Base-by-base conservation (phyloP, 2,888 invertebrate genomes). In the Pasiphila rectangulata region DNA sequence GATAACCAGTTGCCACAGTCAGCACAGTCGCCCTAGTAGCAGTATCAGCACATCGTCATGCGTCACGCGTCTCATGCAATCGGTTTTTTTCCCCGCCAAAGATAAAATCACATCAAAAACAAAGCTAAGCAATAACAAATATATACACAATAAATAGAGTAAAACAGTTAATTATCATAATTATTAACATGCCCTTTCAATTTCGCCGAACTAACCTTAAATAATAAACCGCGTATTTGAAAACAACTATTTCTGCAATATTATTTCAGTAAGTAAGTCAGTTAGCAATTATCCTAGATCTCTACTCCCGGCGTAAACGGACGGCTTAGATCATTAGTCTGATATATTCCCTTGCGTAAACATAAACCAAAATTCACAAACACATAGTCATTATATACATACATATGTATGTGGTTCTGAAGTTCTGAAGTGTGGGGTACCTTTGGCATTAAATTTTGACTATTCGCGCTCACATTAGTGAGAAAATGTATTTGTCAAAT, bases 251-350 rank as follows among this genome's bases (percentile, higher is more conserved):
- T 16, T 7, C 34, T 12, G 21, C 4, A 17, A 30, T 24, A 30
- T 17, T 32, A 32, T 24, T 49, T 32, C 40, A 45, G 32, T 25
- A 41, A 13, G 37, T 43, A 41, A 13, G 37, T 43, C 42, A 29
- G 39, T 30, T 6, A 32, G 25, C 41, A 27, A 44, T 45, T 38
- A 44, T 52, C 41, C 47, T 37, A 45, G 40, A 45, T 45, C 34
- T 47, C 16, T 45, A 43, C 46, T 57, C 51, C 54, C 49, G 51
- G 48, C 54, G 49, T 46, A 55, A 55, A 56, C 52, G 53, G 42
- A 45, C 51, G 36, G 46, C 30, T 35, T 63, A 47, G 54, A 64
- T 63, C 61, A 68, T 64, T 65, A 65, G 66, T 54, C 51, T 38
- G 35, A 38, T 44, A 42, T 52, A 59, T 48, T 54, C 60, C 51